A percentile compares a stretch with the other conserved stretches of the same genome.
phyloP scores from a whole-genome alignment of 2,888 invertebrate species.

The Galerucella nymphaeae region DNA sequence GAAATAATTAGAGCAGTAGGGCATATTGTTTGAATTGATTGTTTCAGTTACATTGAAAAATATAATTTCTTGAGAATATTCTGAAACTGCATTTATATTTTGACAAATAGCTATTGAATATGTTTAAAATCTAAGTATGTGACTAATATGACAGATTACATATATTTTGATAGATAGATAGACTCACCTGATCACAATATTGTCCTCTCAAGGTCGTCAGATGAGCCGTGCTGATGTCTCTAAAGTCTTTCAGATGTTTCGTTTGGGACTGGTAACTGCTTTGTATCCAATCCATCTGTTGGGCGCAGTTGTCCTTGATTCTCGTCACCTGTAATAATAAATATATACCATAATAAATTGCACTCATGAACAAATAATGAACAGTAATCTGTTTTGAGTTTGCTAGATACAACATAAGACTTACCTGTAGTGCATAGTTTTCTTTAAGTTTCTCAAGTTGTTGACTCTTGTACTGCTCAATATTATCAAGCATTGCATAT shows the following conservation, averaged over 20 bases:
- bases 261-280: conserved; percentile 91
- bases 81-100: background rate
- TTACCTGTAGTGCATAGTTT: conserved; percentile 90
- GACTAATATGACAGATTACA: too few species aligned
- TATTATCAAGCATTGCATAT: conserved; percentile 88
- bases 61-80: background rate
- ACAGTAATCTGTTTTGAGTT: too few species aligned
- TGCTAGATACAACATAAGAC: conserved; percentile 12
- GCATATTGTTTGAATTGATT: too few species aligned
- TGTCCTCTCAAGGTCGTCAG: conserved; percentile 88
- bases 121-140: too few species aligned
- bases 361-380: background rate
- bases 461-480: conserved; percentile 89
- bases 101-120: background rate
- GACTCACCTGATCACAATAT: conserved; percentile 88
- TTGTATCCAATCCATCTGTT: conserved; percentile 94
- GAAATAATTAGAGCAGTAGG: too few species aligned
- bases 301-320: conserved; percentile 92
- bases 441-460: conserved; percentile 89
- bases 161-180: background rate
- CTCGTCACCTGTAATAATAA: conserved; percentile 73
- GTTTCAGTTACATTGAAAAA: too few species aligned
- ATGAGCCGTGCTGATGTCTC: conserved; percentile 92
- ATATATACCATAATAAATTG: conserved; percentile 25
- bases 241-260: conserved; percentile 85